These are phyloP conservation scores for Hippocampus guttulatus DNA, from an alignment of 2,113 vertebrate genomes.

Conservation along the genomic window DNA sequence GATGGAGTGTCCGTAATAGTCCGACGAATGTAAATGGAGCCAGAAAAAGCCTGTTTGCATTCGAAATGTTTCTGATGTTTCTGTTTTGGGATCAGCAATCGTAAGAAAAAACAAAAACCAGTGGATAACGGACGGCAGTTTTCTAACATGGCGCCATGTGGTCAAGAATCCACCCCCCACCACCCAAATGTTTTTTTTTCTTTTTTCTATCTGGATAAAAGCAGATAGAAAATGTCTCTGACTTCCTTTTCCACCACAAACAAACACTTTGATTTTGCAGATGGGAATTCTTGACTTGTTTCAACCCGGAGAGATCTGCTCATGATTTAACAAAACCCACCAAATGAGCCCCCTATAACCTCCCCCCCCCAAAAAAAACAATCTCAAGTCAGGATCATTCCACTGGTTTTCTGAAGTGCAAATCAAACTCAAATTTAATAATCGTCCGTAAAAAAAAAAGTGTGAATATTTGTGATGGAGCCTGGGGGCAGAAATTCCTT, in stretches of 20 bases:
- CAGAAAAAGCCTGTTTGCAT: no score
- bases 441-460: conserved; percentile 35
- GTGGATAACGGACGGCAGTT: background rate
- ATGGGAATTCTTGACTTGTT: background rate
- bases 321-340: no score
- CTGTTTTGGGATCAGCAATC: no score
- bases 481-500: conserved; percentile 74
- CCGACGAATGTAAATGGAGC: background rate
- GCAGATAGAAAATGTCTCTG: no score
- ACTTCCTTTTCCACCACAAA: background rate
- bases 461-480: conserved; percentile 77
- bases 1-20: background rate
- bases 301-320: background rate
- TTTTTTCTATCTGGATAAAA: background rate
- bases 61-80: no score
- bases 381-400: no score
- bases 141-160: background rate
- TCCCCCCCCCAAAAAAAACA: no score
- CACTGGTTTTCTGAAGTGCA: conserved; percentile 1
- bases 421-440: conserved; percentile 36
- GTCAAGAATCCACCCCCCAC: background rate
- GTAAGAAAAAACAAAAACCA: background rate
- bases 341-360: no score
- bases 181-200: no score
- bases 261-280: background rate